These are phyloP conservation scores for Lydus trimaculatus DNA, from an alignment of 2,888 invertebrate genomes.

Conservation along the genomic window DNA sequence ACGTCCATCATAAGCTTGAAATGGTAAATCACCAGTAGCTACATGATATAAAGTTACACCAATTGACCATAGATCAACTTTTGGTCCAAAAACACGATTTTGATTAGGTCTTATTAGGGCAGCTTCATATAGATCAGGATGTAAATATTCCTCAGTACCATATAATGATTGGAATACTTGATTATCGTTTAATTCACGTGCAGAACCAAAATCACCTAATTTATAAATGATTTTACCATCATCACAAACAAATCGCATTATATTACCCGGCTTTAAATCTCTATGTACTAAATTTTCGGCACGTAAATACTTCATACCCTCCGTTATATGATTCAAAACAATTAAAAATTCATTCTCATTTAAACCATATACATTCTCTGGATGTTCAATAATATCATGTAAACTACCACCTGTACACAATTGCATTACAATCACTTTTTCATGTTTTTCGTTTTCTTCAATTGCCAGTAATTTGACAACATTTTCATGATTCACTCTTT, in stretches of 20 bases:
- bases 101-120: slow-evolving; percentile 89
- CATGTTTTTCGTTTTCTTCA: slow-evolving; percentile 96
- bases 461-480: slow-evolving; percentile 94
- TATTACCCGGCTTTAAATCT: slow-evolving; percentile 96
- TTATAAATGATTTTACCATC: slow-evolving; percentile 87
- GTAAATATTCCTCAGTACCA: slow-evolving; percentile 96
- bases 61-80: slow-evolving; percentile 96
- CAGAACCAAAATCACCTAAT: slow-evolving; percentile 96
- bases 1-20: slow-evolving; percentile 92
- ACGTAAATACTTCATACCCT: slow-evolving; percentile 94
- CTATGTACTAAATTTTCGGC: slow-evolving; percentile 94
- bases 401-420: slow-evolving; percentile 93
- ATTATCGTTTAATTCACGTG: slow-evolving; percentile 91
- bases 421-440: slow-evolving; percentile 93
- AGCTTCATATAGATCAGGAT: slow-evolving; percentile 95
- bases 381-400: slow-evolving; percentile 93
- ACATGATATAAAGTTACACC: slow-evolving; percentile 96
- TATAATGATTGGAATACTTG: slow-evolving; percentile 95
- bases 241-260: slow-evolving; percentile 94
- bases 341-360: slow-evolving; percentile 89
- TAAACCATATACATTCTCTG: slow-evolving; percentile 93
- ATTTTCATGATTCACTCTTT: slow-evolving; percentile 94
- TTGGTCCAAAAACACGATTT: slow-evolving; percentile 90
- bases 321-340: slow-evolving; percentile 88
- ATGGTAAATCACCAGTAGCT: slow-evolving; percentile 93